Evolutionary conservation across 1,140 invertebrate species (phyloP).

Genomic region (roundworm (Caenorhabditis elegans)): WBcel235 BX284604.4:17183501-17184000

Average conservation of each 20-base stretch:
- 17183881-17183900: too few relatives aligned
- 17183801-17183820: too few relatives aligned
- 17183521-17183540: not conserved
- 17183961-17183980: too few relatives aligned
- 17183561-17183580: conserved; percentile 27
- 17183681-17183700: conserved; percentile 41
- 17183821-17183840: too few relatives aligned
- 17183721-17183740: not conserved
- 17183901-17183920: too few relatives aligned
- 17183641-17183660: conserved; percentile 35
- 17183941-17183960: too few relatives aligned
- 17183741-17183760: not conserved
- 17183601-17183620: conserved; percentile 31
- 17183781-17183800: too few relatives aligned
- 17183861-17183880: too few relatives aligned
- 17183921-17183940: too few relatives aligned
- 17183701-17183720: conserved; percentile 38
- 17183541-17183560: conserved; percentile 25
- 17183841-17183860: too few relatives aligned
- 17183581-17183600: conserved; percentile 33
- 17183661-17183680: conserved; percentile 38
- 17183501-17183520: conserved; percentile 4
- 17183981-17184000: too few relatives aligned
- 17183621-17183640: conserved; percentile 40
- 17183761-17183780: too few relatives aligned